Evolutionary conservation across 2,888 invertebrate genomes (phyloP).

Genomic region (Sarcophaga subvicina): DNA sequence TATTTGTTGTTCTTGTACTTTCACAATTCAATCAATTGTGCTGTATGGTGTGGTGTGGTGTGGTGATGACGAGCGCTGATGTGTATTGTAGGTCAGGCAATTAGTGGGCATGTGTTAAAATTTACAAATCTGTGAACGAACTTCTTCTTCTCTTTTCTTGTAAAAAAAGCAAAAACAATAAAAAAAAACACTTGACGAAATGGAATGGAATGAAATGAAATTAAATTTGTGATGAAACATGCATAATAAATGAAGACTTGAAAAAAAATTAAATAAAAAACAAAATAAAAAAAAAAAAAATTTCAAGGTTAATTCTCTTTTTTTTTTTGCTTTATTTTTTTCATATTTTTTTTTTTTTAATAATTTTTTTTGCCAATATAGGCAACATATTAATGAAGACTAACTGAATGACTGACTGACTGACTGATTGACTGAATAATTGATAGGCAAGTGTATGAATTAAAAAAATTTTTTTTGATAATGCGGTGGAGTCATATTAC

Average conservation of each 20-base stretch:
- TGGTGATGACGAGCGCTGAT: not conserved
- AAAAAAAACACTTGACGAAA: constrained; percentile 35
- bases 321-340: not conserved
- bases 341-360: constrained; percentile 21
- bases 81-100: constrained; percentile 69
- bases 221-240: constrained; percentile 35
- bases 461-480: too few relatives aligned
- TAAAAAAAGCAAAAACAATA: too few relatives aligned
- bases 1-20: not conserved
- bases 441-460: too few relatives aligned
- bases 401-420: too few relatives aligned
- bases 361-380: constrained; percentile 41
- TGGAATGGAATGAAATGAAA: not conserved
- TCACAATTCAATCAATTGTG: constrained; percentile 6
- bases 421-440: too few relatives aligned
- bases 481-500: too few relatives aligned
- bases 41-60: not conserved
- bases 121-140: constrained; percentile 58
- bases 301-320: constrained; percentile 58
- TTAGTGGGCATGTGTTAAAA: constrained; percentile 77
- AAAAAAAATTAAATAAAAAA: constrained; percentile 1
- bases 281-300: not conserved
- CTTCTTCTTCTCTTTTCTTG: constrained; percentile 42
- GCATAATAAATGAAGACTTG: constrained; percentile 44
- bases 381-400: not conserved